phyloP scores from a whole-genome alignment of 2,888 invertebrate species.

The Pherbina coryleti region DNA sequence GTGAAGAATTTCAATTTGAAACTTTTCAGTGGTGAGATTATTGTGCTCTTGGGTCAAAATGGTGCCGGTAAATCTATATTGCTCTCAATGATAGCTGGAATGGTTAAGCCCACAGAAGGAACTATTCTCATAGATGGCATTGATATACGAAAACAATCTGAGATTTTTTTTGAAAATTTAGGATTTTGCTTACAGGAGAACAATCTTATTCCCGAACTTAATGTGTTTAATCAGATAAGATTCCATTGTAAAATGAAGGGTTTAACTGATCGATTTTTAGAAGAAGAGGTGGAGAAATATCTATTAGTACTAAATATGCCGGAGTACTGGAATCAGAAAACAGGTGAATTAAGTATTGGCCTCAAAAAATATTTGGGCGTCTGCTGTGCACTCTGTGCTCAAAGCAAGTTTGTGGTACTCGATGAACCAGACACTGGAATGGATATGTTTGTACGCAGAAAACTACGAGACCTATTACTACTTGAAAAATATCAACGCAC shows the following conservation, averaged over 20 bases:
- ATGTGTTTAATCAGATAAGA: slow-evolving; percentile 83
- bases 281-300: slow-evolving; percentile 74
- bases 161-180: slow-evolving; percentile 74
- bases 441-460: slow-evolving; percentile 82
- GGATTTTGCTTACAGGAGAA: slow-evolving; percentile 87
- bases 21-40: slow-evolving; percentile 77
- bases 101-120: slow-evolving; percentile 76
- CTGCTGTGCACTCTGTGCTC: slow-evolving; percentile 80
- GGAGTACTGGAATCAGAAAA: slow-evolving; percentile 72
- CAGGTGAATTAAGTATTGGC: slow-evolving; percentile 76
- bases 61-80: slow-evolving; percentile 90
- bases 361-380: slow-evolving; percentile 80
- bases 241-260: slow-evolving; percentile 84
- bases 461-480: slow-evolving; percentile 84
- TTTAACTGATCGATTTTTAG: slow-evolving; percentile 68
- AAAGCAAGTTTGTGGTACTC: slow-evolving; percentile 78
- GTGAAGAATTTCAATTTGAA: slow-evolving; percentile 77
- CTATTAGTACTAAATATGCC: slow-evolving; percentile 75
- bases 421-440: slow-evolving; percentile 86
- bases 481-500: slow-evolving; percentile 79
- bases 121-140: slow-evolving; percentile 78
- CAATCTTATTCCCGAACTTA: slow-evolving; percentile 73
- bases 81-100: slow-evolving; percentile 90
- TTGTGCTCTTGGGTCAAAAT: slow-evolving; percentile 79
- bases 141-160: slow-evolving; percentile 75